Conservation (phyloP, 2,888 invertebrate genomes). For the Orthosia gracilis region DNA sequence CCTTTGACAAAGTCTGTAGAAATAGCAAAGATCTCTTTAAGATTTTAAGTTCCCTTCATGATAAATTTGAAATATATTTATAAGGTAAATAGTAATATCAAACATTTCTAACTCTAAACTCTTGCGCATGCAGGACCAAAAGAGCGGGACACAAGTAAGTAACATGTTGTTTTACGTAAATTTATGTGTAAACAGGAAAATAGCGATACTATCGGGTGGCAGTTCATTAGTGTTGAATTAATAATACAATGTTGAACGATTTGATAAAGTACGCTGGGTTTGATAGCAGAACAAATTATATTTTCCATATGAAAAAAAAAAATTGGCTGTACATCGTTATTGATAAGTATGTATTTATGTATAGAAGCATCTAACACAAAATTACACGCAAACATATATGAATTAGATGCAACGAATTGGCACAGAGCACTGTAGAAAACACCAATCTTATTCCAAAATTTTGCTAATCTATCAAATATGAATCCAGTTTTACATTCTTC, state of each 20-base stretch:
- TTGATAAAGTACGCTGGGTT: constrained; percentile 35
- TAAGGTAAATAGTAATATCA: constrained; percentile 10
- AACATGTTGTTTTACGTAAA: constrained; percentile 55
- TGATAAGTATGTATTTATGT: constrained; percentile 3
- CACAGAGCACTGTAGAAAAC: constrained; percentile 58
- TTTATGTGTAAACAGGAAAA: constrained; percentile 60
- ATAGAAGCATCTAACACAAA: constrained; percentile 42
- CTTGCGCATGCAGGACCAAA: constrained; percentile 92
- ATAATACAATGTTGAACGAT: constrained; percentile 20
- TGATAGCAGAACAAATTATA: neutral
- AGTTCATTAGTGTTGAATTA: constrained; percentile 48
- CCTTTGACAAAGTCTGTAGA: neutral
- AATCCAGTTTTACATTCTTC: constrained; percentile 2
- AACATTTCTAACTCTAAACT: constrained; percentile 51
- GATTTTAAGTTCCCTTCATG: neutral
- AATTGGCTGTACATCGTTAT: neutral
- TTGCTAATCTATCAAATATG: constrained; percentile 13
- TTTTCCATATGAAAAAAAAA: too few species aligned
- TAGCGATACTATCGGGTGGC: constrained; percentile 29
- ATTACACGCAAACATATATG: constrained; percentile 37
- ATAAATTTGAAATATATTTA: too few species aligned
- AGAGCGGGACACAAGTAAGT: constrained; percentile 95
- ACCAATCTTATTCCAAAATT: constrained; percentile 11
- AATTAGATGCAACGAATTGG: constrained; percentile 61
- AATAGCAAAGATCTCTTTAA: neutral